Base-by-base conservation (phyloP, 2,888 invertebrate species). In the Cheilosia scutellata region DNA sequence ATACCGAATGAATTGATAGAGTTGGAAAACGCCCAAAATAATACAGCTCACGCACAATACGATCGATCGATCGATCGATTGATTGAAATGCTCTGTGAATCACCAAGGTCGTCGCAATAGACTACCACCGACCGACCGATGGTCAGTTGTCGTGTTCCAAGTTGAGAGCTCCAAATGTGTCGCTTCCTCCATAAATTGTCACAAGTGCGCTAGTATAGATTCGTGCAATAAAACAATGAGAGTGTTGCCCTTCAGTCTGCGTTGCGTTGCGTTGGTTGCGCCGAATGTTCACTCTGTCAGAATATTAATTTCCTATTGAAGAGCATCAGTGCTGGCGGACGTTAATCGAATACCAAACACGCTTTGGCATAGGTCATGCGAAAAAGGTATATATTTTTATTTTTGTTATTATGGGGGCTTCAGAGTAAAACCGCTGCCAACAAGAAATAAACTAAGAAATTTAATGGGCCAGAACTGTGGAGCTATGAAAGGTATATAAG, bases 241-340 rank as follows among this genome's bases (percentile, higher is more conserved):
- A 53, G 62, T 68, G 57, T 44, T 84, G 68, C 74, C 79, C 74
- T 79, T 79, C 79, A 44, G 66, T 40, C 58, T 57, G 25, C 72
- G 65, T 27, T 53, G 55, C 55, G 13, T 40, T 40, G 6, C n/a
- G n/a, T 11, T 65, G 27, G 62, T 31, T 57, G 55, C 33, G 79
- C 74, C 63, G 60, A 68, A 44, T 37, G 55, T 74, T 60, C 79
- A 84, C 79, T 63, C 79, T 65, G 51, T 3, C 25, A 44, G 83
- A 84, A 84, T 84, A 84, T 84, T 84, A 84, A 84, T 84, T 79
- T 71, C 40, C 57, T 25, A 63, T 25, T 42, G 63, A 83, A 83
- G 66, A 83, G 53, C 79, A 79, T 49, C 74, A 27, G 51, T 13
- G 27, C n/a, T 25, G 25, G 27, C 47, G 13, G 47, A 65, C 65